Conservation (phyloP, 2,888 invertebrate species). For the Diplazon laetatorius region DNA sequence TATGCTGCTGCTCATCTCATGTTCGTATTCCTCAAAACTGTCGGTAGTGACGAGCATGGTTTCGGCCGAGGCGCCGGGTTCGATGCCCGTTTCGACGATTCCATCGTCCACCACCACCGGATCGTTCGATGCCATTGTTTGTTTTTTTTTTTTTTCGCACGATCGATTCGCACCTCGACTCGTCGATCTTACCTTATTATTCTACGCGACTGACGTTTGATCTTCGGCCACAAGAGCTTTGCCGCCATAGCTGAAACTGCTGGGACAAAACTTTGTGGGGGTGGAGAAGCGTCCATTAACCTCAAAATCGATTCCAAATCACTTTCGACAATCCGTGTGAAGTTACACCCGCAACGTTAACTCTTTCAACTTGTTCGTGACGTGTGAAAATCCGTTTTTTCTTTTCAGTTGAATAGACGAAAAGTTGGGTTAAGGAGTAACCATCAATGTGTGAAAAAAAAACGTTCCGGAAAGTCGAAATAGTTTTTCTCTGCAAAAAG, state of each 20-base stretch:
- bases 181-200: constrained; percentile 47
- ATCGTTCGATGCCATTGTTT: constrained; percentile 74
- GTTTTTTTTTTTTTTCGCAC: no score
- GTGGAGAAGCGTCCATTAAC: constrained; percentile 7
- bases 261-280: background rate
- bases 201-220: constrained; percentile 67
- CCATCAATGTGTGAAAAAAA: no score
- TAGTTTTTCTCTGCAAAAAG: no score
- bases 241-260: constrained; percentile 66
- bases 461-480: no score
- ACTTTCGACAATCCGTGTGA: no score
- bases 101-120: constrained; percentile 73
- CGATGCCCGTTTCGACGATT: constrained; percentile 80
- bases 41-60: constrained; percentile 89
- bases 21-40: constrained; percentile 88
- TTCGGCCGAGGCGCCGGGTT: constrained; percentile 86
- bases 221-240: constrained; percentile 64
- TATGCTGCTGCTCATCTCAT: constrained; percentile 86
- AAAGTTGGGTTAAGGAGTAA: no score
- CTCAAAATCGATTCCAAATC: no score
- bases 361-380: no score
- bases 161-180: constrained; percentile 28
- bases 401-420: no score
- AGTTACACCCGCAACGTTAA: no score
- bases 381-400: no score